A percentile compares a stretch with the other conserved stretches of the same genome.
Evolutionary conservation across 2,113 vertebrate genomes (phyloP).

Genomic region (Heteronetta atricapilla): DNA sequence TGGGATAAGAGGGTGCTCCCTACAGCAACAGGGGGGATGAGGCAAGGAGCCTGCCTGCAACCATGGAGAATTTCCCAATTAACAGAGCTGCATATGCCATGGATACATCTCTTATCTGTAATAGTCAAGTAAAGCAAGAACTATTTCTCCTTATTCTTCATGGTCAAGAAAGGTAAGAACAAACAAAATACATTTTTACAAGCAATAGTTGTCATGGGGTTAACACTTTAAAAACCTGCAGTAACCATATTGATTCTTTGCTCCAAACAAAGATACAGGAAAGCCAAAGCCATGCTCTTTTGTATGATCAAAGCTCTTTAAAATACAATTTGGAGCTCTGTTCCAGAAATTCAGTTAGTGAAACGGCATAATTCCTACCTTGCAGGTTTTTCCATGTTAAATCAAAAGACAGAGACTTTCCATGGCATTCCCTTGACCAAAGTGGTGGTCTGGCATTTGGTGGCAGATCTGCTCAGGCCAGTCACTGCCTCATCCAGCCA

Average conservation of each 20-base stretch:
- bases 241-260: not conserved
- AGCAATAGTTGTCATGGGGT: not conserved
- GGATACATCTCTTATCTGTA: not conserved
- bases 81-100: not conserved
- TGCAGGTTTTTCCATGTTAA: conserved; percentile 46
- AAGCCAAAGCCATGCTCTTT: conserved; percentile 8
- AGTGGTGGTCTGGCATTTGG: not conserved
- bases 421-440: not conserved
- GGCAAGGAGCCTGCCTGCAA: not conserved
- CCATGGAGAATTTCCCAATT: not conserved
- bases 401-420: conserved; percentile 31
- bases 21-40: accelerated
- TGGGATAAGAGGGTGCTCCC: not conserved
- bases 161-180: not conserved
- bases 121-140: not conserved
- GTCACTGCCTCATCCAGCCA: not conserved
- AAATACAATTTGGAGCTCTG: conserved; percentile 14
- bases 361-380: conserved; percentile 27
- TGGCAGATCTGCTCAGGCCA: not conserved
- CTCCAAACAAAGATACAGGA: not conserved
- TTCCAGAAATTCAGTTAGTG: conserved; percentile 43
- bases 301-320: not conserved
- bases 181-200: not conserved
- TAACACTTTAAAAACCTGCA: not conserved
- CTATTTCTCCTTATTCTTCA: not conserved